These are phyloP conservation scores for Xestia rhomboidea DNA, from an alignment of 2,888 invertebrate genomes.

Conservation along the genomic window DNA sequence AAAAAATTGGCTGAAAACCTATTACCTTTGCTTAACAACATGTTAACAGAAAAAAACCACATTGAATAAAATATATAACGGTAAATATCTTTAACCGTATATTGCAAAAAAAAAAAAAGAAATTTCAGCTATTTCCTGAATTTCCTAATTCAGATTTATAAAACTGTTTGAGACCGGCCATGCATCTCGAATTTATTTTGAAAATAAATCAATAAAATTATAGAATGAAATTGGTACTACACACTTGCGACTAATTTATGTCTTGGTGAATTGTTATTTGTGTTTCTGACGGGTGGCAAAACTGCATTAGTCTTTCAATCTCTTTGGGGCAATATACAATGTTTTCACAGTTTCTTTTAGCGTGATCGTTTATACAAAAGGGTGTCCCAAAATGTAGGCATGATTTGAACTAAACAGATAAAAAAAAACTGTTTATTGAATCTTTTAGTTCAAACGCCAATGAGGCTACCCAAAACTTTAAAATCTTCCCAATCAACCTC, in stretches of 20 bases:
- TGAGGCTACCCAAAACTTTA: no score
- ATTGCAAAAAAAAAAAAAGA: slow-evolving; percentile 38
- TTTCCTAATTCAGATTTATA: slow-evolving; percentile 43
- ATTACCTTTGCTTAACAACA: slow-evolving; percentile 77
- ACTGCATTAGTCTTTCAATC: background rate
- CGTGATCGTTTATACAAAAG: background rate
- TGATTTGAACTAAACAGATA: background rate
- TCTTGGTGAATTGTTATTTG: background rate
- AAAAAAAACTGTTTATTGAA: background rate
- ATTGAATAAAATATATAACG: slow-evolving; percentile 13
- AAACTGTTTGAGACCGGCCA: slow-evolving; percentile 64
- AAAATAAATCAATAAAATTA: slow-evolving; percentile 47
- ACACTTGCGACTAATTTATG: slow-evolving; percentile 49
- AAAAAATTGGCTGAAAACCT: slow-evolving; percentile 83
- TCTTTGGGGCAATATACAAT: background rate
- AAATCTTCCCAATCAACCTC: no score
- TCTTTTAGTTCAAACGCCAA: background rate
- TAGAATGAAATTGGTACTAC: slow-evolving; percentile 11
- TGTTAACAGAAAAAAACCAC: slow-evolving; percentile 42
- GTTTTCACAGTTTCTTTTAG: background rate
- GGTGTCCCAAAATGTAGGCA: background rate
- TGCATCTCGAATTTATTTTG: slow-evolving; percentile 67
- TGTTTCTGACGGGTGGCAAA: background rate
- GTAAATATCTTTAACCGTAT: no score
- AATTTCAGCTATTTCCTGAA: slow-evolving; percentile 41